Evolutionary conservation across 1,140 invertebrate species (phyloP), one percentile per base, ranked within the genome.

Genomic region (Pygmarrhopalites habei): DNA sequence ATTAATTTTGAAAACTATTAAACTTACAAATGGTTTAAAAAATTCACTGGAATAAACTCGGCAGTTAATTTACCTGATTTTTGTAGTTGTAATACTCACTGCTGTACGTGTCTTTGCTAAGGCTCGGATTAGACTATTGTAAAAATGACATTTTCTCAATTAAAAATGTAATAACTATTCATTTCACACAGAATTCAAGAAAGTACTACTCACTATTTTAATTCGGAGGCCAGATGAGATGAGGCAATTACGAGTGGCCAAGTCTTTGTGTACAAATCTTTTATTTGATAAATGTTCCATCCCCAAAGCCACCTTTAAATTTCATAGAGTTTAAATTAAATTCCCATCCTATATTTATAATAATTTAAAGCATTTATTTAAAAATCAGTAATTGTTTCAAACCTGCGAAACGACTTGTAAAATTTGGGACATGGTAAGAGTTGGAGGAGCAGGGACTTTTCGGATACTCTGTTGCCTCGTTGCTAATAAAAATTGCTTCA

Each of bases 201-300:
- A n/a, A n/a, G n/a, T n/a, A n/a, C n/a, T n/a, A n/a, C n/a, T n/a
- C n/a, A n/a, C n/a, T 39, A 96, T 82, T 79, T 95, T 95, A 10
- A 94, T 81, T 23, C 85, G 82, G 1, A 94, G 78, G 64, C 85
- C 83, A 21, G 90, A 90, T 0, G 88, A 85, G 46, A 96, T 86
- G 19, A 95, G 76, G 73, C 94, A 92, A 75, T 98, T 98, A n/a
- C 94, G 81, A 0, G 93, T 86, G 4, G 93, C 92, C 60, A 98
- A 79, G 77, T 98, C 95, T 71, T 84, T 82, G 75, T 95, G 91
- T 2, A 92, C 85, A 39, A 89, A 78, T 29, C 89, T 78, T 65
- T 83, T 81, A 61, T 83, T 82, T 1, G 89, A 80, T 28, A 96
- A 76, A 65, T 91, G 85, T 71, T 90, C 88, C 80, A 92, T 85